Evolutionary conservation across 2,113 vertebrate genomes (phyloP).

Genomic region (Cricetomys ansorgei): DNA sequence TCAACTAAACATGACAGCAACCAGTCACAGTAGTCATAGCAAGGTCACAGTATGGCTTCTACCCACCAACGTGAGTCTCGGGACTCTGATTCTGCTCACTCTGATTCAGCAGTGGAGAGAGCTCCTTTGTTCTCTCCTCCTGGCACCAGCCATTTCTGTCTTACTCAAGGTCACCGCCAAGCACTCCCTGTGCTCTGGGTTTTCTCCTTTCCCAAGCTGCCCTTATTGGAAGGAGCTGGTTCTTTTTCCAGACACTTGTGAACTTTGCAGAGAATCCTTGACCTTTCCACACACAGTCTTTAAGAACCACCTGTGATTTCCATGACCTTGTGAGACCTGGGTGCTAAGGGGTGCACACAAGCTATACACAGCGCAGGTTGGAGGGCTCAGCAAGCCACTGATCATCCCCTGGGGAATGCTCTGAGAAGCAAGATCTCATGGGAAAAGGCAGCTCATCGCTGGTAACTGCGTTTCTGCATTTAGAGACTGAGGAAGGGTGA

Average conservation of each 20-base stretch:
- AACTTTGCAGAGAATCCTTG: background rate
- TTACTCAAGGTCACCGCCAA: too few species aligned
- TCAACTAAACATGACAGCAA: too few species aligned
- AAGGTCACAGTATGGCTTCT: too few species aligned
- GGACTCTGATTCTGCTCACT: background rate
- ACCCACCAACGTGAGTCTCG: background rate
- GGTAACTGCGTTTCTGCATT: background rate
- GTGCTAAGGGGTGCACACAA: fast-evolving
- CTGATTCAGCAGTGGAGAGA: background rate
- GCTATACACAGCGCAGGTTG: fast-evolving
- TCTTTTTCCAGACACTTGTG: background rate
- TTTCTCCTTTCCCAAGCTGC: background rate
- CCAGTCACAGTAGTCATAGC: background rate
- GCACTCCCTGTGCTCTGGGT: fast-evolving
- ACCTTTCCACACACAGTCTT: background rate
- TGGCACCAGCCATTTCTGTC: background rate
- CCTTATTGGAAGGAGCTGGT: too few species aligned
- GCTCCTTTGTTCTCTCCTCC: too few species aligned
- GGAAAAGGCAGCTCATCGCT: fast-evolving
- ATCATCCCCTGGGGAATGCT: background rate
- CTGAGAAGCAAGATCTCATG: too few species aligned
- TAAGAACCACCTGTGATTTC: background rate
- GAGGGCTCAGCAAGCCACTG: background rate
- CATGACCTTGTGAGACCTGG: background rate
- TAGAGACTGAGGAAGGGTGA: background rate